Evolutionary conservation across 2,797 vertebrate species (phyloP).

Genomic region (Eleutherodactylus coqui): DNA sequence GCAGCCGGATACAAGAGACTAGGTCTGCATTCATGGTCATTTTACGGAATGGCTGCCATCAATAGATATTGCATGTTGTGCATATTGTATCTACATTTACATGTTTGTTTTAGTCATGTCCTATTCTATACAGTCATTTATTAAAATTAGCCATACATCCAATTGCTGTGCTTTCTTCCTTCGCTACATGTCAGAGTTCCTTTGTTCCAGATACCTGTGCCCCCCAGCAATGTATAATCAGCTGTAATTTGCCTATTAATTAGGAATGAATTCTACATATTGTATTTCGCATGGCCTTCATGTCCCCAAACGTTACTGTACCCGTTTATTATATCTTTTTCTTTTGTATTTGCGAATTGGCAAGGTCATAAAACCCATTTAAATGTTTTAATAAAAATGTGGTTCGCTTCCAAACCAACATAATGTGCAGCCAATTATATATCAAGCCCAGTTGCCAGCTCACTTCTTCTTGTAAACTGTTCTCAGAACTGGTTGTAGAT

Average conservation of each 20-base stretch:
- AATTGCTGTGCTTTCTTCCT: too few relatives aligned
- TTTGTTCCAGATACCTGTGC: neutral
- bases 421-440: conserved; percentile 44
- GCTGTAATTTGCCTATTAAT: conserved; percentile 4
- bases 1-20: too few relatives aligned
- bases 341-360: conserved; percentile 1
- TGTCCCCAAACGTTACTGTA: conserved; percentile 1
- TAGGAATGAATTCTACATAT: conserved; percentile 15
- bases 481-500: conserved; percentile 19
- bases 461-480: conserved; percentile 49
- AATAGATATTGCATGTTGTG: too few relatives aligned
- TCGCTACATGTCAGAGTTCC: neutral
- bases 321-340: conserved; percentile 5
- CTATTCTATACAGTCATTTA: too few relatives aligned
- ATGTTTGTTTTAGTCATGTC: too few relatives aligned
- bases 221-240: neutral
- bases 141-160: too few relatives aligned
- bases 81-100: too few relatives aligned
- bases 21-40: too few relatives aligned
- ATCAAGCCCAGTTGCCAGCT: conserved; percentile 4
- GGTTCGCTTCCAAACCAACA: conserved; percentile 9
- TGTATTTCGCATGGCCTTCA: conserved; percentile 4
- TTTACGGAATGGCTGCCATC: too few relatives aligned
- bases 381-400: conserved; percentile 22
- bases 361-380: neutral